Evolutionary conservation across 2,797 vertebrate species (phyloP).

Genomic region (Eupleurogrammus muticus): DNA sequence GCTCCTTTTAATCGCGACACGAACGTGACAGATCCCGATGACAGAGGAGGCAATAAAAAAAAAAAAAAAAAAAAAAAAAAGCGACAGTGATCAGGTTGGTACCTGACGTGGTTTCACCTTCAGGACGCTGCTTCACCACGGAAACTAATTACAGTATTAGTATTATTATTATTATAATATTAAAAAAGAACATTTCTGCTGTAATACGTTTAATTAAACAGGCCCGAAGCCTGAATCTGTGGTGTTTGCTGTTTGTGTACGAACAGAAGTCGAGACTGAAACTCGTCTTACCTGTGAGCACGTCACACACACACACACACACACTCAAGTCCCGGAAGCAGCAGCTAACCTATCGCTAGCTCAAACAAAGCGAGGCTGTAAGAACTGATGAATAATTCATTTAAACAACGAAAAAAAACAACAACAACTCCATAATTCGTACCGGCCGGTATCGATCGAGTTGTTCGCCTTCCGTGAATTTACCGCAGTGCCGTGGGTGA

Average conservation of each 20-base stretch:
- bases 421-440: too few relatives aligned
- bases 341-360: constrained; percentile 57
- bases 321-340: constrained; percentile 79
- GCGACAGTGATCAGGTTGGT: background rate
- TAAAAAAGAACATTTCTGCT: too few relatives aligned
- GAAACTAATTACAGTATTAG: too few relatives aligned
- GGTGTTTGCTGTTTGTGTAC: background rate
- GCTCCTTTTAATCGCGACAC: constrained; percentile 60
- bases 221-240: fast-evolving
- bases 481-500: constrained; percentile 23
- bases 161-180: too few relatives aligned
- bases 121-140: constrained; percentile 16
- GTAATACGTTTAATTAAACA: fast-evolving
- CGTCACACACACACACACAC: constrained; percentile 42
- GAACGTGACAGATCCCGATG: constrained; percentile 55
- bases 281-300: constrained; percentile 85
- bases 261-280: constrained; percentile 62
- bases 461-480: too few relatives aligned
- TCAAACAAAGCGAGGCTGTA: constrained; percentile 64
- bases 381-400: background rate
- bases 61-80: too few relatives aligned
- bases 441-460: too few relatives aligned
- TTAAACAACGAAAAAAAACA: background rate
- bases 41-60: constrained; percentile 61
- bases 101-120: constrained; percentile 50